These are phyloP conservation scores for Anguilla megastoma DNA, from an alignment of 2,797 vertebrate genomes.

Conservation along the genomic window DNA sequence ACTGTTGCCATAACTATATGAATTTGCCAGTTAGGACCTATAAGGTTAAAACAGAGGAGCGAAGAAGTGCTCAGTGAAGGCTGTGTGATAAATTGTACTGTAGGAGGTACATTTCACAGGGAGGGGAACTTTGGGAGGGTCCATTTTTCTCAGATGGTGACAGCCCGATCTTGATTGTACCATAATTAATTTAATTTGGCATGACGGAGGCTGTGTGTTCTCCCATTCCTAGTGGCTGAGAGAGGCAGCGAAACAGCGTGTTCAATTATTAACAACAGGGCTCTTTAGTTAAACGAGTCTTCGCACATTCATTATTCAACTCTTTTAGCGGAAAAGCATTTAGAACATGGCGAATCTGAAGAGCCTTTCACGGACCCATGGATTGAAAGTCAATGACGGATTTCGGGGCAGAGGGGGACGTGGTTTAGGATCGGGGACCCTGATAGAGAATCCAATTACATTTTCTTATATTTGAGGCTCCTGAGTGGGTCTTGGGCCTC, in stretches of 20 bases:
- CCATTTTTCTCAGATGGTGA: background rate
- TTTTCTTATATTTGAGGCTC: background rate
- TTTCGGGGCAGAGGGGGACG: background rate
- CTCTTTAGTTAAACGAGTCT: constrained; percentile 6
- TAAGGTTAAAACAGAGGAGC: too few relatives aligned
- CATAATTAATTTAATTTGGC: constrained; percentile 15
- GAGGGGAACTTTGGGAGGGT: background rate
- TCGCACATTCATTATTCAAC: constrained; percentile 10
- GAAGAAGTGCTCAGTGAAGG: too few relatives aligned
- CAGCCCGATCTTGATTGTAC: background rate
- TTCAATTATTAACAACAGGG: constrained; percentile 24
- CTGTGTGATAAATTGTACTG: too few relatives aligned
- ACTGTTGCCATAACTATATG: background rate
- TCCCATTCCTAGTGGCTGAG: background rate
- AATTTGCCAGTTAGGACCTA: background rate
- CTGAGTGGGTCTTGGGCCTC: background rate
- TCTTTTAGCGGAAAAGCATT: background rate
- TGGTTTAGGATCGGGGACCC: background rate
- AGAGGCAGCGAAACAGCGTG: background rate
- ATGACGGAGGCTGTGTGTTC: constrained; percentile 1
- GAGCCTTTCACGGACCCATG: background rate
- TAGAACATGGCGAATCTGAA: background rate
- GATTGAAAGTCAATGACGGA: background rate
- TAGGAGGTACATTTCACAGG: too few relatives aligned
- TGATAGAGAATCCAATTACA: constrained; percentile 4